Evolutionary conservation across 2,113 vertebrate species (phyloP).

Genomic region (Misgurnus mizolepis): DNA sequence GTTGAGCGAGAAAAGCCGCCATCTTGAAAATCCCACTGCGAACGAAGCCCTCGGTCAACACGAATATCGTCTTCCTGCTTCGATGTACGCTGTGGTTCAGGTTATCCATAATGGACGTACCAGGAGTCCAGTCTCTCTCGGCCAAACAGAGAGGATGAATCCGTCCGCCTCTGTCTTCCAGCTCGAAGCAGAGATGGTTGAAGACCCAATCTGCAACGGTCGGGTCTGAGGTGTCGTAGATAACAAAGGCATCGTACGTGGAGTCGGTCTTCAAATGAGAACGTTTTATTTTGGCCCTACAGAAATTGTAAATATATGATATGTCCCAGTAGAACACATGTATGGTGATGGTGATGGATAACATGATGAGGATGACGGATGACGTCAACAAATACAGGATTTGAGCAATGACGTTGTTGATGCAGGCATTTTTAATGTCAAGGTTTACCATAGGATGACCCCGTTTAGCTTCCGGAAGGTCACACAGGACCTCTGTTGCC

Average conservation of each 20-base stretch:
- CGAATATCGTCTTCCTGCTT: constrained; percentile 69
- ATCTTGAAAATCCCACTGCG: constrained; percentile 66
- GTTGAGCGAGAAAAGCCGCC: constrained; percentile 65
- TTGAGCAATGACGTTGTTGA: constrained; percentile 53
- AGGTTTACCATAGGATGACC: constrained; percentile 54
- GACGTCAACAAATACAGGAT: constrained; percentile 58
- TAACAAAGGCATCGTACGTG: constrained; percentile 61
- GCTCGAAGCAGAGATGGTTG: constrained; percentile 59
- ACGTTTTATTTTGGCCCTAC: constrained; percentile 54
- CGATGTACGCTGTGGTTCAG: constrained; percentile 64
- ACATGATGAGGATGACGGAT: constrained; percentile 49
- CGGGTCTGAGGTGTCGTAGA: constrained; percentile 63
- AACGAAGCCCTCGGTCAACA: constrained; percentile 59
- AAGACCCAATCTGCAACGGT: constrained; percentile 61
- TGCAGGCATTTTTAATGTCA: constrained; percentile 56
- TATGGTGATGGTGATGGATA: constrained; percentile 53
- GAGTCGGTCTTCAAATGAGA: constrained; percentile 31
- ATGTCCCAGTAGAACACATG: constrained; percentile 68
- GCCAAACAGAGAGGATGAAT: constrained; percentile 53
- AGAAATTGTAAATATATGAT: constrained; percentile 59
- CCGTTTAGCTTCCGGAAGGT: constrained; percentile 56
- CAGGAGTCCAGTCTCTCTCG: constrained; percentile 62
- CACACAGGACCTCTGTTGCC: constrained; percentile 57
- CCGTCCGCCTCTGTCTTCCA: constrained; percentile 63
- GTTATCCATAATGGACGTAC: constrained; percentile 65